Evolutionary conservation across 2,113 vertebrate species (phyloP).

Genomic region (Oreochromis tanganicae): DNA sequence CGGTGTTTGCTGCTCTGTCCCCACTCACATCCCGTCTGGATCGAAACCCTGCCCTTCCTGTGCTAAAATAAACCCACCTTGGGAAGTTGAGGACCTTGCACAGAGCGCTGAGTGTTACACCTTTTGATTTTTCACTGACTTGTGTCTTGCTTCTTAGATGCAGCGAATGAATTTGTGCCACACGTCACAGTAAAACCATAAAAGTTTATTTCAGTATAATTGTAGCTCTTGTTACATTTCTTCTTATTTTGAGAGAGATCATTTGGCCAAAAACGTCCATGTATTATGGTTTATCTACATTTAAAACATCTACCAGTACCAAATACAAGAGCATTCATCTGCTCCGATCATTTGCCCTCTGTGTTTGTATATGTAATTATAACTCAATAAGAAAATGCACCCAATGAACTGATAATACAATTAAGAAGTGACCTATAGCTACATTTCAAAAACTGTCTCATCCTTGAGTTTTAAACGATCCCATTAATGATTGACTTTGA

Average conservation of each 20-base stretch:
- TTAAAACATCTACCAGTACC: background rate
- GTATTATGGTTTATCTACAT: background rate
- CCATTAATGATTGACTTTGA: background rate
- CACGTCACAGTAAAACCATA: background rate
- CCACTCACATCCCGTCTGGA: slow-evolving; percentile 61
- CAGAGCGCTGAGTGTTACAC: slow-evolving; percentile 49
- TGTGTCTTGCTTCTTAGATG: background rate
- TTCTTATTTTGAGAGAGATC: background rate
- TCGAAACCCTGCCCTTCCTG: slow-evolving; percentile 74
- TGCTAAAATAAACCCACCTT: slow-evolving; percentile 72
- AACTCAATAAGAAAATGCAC: background rate
- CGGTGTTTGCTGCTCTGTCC: slow-evolving; percentile 38
- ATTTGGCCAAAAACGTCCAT: background rate
- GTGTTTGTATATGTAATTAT: background rate
- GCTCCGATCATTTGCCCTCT: background rate
- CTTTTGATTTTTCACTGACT: slow-evolving; percentile 40
- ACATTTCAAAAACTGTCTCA: background rate
- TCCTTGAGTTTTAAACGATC: background rate
- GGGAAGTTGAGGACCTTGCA: slow-evolving; percentile 60
- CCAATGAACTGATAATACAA: background rate
- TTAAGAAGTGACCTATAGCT: background rate
- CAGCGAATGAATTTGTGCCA: background rate
- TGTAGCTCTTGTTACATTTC: background rate
- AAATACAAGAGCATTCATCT: background rate
- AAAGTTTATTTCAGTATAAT: background rate